These are phyloP conservation scores for Cirrhinus molitorella DNA, from an alignment of 2,797 vertebrate genomes.

Conservation along the genomic window DNA sequence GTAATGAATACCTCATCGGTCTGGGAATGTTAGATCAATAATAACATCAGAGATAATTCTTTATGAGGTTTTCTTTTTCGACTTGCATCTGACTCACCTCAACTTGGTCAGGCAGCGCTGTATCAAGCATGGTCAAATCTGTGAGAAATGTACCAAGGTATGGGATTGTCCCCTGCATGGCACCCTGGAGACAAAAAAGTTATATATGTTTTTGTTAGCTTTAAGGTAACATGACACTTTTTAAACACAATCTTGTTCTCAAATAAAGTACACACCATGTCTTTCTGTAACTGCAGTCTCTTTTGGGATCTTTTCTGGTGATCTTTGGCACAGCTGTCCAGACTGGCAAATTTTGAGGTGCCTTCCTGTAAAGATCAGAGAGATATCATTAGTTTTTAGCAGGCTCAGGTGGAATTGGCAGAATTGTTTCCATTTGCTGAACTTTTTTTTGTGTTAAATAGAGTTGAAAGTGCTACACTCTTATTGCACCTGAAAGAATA, in stretches of 20 bases:
- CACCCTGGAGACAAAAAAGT: conserved; percentile 77
- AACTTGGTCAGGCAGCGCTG: conserved; percentile 88
- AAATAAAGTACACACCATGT: conserved; percentile 78
- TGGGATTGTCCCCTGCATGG: conserved; percentile 94
- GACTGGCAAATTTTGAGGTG: conserved; percentile 95
- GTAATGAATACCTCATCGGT: conserved; percentile 4
- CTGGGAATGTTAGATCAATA: conserved; percentile 25
- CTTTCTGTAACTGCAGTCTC: conserved; percentile 90
- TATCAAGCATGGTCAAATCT: conserved; percentile 94
- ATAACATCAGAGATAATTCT: conserved; percentile 9
- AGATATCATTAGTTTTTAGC: not conserved
- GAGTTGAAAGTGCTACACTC: not conserved
- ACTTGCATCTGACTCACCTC: conserved; percentile 79
- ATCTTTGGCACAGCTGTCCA: conserved; percentile 92
- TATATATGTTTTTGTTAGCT: not conserved
- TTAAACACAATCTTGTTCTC: not conserved
- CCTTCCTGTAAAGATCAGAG: conserved; percentile 83
- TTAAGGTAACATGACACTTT: not conserved
- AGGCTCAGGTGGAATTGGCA: not conserved
- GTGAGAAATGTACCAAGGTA: conserved; percentile 95
- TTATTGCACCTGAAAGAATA: not conserved
- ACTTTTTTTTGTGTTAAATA: not conserved
- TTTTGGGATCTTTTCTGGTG: conserved; percentile 94
- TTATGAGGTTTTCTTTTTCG: not conserved
- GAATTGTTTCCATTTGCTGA: not conserved